Evolutionary conservation across 2,797 vertebrate species (phyloP).

Genomic region (Nyctalus aviator): DNA sequence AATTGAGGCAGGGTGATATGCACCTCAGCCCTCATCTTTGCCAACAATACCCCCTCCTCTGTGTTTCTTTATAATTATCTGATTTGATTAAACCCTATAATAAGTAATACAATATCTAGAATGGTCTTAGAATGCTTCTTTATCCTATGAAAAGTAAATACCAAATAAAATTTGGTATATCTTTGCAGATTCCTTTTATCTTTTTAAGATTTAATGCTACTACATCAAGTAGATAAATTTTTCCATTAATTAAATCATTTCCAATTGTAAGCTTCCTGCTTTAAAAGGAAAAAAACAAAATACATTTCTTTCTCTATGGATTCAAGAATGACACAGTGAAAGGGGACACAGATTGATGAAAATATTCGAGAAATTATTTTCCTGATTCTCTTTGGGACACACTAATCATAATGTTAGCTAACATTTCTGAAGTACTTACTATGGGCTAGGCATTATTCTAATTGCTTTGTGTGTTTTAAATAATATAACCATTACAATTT

Average conservation of each 20-base stretch:
- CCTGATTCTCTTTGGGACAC: not conserved
- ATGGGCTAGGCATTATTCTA: not conserved
- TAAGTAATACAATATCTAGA: not conserved
- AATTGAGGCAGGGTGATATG: not conserved
- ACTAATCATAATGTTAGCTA: not conserved
- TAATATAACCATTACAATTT: not conserved
- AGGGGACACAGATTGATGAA: not conserved
- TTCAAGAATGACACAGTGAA: not conserved
- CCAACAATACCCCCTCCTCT: not conserved
- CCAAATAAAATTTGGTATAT: not conserved
- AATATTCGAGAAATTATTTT: not conserved
- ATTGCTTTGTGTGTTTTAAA: not conserved
- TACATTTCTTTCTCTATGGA: not conserved
- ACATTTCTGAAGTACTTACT: not conserved
- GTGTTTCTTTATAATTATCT: not conserved
- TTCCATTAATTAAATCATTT: constrained; percentile 3
- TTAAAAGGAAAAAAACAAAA: not conserved
- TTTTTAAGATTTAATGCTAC: not conserved
- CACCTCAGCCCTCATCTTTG: not conserved
- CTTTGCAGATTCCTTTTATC: not conserved
- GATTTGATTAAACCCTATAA: not conserved
- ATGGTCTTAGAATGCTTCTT: not conserved
- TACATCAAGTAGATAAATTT: not conserved
- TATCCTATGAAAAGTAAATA: not conserved
- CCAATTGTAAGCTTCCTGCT: not conserved